Evolutionary conservation across 2,797 vertebrate genomes (phyloP).

Genomic region (Tragopan temminckii): DNA sequence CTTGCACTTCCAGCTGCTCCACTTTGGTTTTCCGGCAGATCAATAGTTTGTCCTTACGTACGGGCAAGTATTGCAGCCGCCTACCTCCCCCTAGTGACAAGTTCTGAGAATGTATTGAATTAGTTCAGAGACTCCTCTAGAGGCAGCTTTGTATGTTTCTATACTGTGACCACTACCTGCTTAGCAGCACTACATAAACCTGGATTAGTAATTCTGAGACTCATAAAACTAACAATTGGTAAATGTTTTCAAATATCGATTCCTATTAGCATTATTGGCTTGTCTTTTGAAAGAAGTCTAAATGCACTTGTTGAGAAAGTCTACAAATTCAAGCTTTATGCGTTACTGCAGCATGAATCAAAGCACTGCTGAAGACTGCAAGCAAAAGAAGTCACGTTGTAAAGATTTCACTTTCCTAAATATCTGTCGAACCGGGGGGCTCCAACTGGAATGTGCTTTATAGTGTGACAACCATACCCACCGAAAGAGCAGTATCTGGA

Average conservation of each 20-base stretch:
- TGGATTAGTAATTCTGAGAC: too few relatives aligned
- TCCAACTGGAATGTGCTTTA: background rate
- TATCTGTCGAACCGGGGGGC: background rate
- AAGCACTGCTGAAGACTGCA: background rate
- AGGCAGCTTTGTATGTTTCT: background rate
- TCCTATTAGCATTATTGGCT: background rate
- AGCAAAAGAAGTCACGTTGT: background rate
- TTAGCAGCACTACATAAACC: background rate
- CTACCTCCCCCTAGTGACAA: slow-evolving; percentile 36
- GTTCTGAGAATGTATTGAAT: background rate
- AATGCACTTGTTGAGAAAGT: background rate
- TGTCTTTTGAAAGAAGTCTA: background rate
- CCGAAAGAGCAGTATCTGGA: background rate
- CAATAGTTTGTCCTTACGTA: too few relatives aligned
- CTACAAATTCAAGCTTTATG: background rate
- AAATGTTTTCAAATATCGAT: rapidly evolving
- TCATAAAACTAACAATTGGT: rapidly evolving
- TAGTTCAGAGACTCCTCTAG: background rate
- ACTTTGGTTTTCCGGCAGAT: background rate
- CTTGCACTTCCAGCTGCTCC: background rate
- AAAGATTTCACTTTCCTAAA: background rate
- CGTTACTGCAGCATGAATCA: rapidly evolving
- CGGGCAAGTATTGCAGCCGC: background rate
- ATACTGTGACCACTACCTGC: background rate
- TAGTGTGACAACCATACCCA: background rate